These are phyloP conservation scores for Quadriops clusia DNA, from an alignment of 2,888 invertebrate genomes.

Conservation along the genomic window DNA sequence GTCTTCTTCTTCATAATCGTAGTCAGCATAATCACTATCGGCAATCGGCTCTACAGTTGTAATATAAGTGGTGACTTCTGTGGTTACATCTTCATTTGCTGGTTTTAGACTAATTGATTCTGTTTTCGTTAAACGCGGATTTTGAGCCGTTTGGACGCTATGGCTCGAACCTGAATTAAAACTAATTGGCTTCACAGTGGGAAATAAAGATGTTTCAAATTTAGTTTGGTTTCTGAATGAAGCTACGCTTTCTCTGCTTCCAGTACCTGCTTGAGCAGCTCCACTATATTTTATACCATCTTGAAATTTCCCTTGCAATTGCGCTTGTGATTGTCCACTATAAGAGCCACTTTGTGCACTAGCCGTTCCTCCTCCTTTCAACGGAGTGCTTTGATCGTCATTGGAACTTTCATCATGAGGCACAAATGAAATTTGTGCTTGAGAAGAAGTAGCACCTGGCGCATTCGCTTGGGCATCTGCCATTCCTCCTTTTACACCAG, in stretches of 20 bases:
- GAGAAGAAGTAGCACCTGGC: constrained; percentile 73
- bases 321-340: constrained; percentile 71
- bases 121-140: too few species aligned
- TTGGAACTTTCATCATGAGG: constrained; percentile 54
- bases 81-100: constrained; percentile 11
- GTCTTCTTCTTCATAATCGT: constrained; percentile 39
- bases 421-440: constrained; percentile 79
- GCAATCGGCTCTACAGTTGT: constrained; percentile 34
- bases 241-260: constrained; percentile 50
- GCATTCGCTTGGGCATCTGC: constrained; percentile 79
- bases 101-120: too few species aligned
- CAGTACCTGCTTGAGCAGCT: constrained; percentile 73
- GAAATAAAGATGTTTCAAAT: too few species aligned
- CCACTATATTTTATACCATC: constrained; percentile 45
- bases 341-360: constrained; percentile 65
- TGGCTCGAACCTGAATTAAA: too few species aligned
- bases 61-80: constrained; percentile 10
- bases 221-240: constrained; percentile 23
- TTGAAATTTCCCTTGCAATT: constrained; percentile 69
- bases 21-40: constrained; percentile 35
- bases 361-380: constrained; percentile 65
- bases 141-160: too few species aligned
- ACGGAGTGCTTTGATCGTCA: constrained; percentile 43
- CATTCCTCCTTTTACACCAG: constrained; percentile 69
- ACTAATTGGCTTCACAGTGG: too few species aligned